Base-by-base conservation (phyloP, 2,888 invertebrate genomes). In the Lypha dubia region DNA sequence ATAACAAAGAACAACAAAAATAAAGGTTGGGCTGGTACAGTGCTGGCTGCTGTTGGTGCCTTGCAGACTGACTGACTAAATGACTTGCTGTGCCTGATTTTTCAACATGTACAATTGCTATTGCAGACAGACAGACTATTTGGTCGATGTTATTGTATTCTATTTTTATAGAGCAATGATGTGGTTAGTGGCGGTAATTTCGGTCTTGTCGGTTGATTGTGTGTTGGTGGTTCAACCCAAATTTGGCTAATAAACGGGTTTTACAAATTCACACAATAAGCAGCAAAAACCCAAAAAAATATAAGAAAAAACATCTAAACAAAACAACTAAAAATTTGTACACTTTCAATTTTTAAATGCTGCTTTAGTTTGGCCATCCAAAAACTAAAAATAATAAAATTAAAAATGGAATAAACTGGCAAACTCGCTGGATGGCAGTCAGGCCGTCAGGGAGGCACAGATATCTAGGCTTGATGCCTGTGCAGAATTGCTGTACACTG, bases 181-280 rank as follows among this genome's bases (percentile, higher is more conserved):
- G 81, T 81, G 81, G 81, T 81, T 81, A 81, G 84, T 80, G 70
- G 73, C 73, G 71, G 71, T 73, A 79, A 79, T 77, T 73, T 75
- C 24, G 79, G 79, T 63, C 53, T 79, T 71, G 62, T 75, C 41
- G 74, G 74, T 58, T 81, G 75, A 81, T 75, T 81, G 81, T 81
- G 62, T 79, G 83, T 74, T 84, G 84, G 80, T 77, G 84, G 84
- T 84, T 84, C 76, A 84, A 84, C 80, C 84, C 84, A 84, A 84
- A 84, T 84, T 84, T 84, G 81, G 84, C 76, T 84, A 84, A 84
- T 84, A 84, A 84, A 84, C 84, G 84, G 84, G 84, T 84, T 84
- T 81, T 80, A 62, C 80, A 84, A 84, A 84, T 84, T 84, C 80
- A 73, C 80, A 84, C 81, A 84, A 84, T 75, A 51, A 62, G 32